These are phyloP conservation scores for Podilymbus podiceps DNA, from an alignment of 2,113 vertebrate genomes.

Conservation along the genomic window DNA sequence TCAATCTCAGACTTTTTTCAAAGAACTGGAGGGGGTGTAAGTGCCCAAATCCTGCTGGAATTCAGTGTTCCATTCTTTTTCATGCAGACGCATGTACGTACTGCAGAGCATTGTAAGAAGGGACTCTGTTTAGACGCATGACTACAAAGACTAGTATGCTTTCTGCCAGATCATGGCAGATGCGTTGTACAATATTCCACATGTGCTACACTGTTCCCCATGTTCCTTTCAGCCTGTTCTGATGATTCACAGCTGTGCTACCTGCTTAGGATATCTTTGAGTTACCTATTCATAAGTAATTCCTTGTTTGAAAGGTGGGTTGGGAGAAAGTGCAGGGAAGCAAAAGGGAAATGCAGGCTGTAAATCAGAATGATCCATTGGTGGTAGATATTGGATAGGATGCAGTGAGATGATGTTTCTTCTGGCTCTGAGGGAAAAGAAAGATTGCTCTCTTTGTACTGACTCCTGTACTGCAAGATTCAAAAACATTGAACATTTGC, in stretches of 20 bases:
- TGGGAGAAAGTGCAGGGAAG: neutral
- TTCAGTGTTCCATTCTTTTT: neutral
- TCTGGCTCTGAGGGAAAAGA: neutral
- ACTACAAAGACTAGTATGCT: neutral
- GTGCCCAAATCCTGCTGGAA: neutral
- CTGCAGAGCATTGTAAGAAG: neutral
- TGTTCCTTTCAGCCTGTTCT: neutral
- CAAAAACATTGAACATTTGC: neutral
- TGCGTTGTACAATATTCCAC: fast-evolving
- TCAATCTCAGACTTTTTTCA: neutral
- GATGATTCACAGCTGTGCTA: neutral
- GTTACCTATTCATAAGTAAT: neutral
- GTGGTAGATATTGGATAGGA: neutral
- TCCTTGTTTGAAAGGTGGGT: neutral
- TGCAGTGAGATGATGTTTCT: neutral
- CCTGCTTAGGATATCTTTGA: neutral
- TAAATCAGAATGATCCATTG: neutral
- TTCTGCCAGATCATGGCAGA: neutral
- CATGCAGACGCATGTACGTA: too few species aligned
- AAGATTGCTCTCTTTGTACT: neutral
- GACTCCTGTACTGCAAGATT: neutral
- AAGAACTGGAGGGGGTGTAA: neutral
- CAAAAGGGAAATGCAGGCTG: neutral
- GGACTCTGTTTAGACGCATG: neutral
- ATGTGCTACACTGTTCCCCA: neutral